A percentile compares a stretch with the other conserved stretches of the same genome.
Conservation (phyloP, 2,888 invertebrate species). For the Spialia ferax region DNA sequence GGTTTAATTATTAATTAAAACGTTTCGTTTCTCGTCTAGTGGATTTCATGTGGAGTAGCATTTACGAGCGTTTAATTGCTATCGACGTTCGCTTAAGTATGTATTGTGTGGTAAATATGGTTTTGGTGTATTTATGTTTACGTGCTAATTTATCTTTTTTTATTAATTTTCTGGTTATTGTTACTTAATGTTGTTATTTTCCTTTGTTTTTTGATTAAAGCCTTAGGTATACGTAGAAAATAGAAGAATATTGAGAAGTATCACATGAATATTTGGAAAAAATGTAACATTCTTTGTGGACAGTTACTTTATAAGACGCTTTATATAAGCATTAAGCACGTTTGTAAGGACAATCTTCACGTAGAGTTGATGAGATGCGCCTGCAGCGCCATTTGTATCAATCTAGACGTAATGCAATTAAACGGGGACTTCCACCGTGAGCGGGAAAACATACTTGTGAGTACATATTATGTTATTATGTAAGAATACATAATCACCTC, state of each 20-base stretch:
- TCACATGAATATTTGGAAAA: no score
- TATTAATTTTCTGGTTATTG: no score
- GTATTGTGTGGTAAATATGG: not conserved
- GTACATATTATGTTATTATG: not conserved
- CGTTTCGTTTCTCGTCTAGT: slow-evolving; percentile 9
- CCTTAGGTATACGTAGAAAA: no score
- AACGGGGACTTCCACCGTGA: not conserved
- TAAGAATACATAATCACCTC: not conserved
- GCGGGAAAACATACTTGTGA: not conserved
- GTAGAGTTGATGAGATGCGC: not conserved
- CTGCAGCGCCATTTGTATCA: not conserved
- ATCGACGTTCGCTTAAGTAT: slow-evolving; percentile 1
- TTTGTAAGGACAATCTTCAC: not conserved
- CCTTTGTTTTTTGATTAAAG: no score
- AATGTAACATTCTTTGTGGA: no score
- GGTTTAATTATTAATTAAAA: slow-evolving; percentile 20
- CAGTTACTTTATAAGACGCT: no score
- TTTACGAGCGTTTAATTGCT: slow-evolving; percentile 1
- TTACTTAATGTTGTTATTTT: no score
- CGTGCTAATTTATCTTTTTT: not conserved
- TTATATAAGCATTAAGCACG: no score
- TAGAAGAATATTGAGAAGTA: no score
- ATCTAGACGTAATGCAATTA: not conserved
- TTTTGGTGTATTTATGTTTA: not conserved
- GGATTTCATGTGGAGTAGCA: slow-evolving; percentile 10